Conservation (phyloP, 2,888 invertebrate species). For the Eupithecia pulchellata region DNA sequence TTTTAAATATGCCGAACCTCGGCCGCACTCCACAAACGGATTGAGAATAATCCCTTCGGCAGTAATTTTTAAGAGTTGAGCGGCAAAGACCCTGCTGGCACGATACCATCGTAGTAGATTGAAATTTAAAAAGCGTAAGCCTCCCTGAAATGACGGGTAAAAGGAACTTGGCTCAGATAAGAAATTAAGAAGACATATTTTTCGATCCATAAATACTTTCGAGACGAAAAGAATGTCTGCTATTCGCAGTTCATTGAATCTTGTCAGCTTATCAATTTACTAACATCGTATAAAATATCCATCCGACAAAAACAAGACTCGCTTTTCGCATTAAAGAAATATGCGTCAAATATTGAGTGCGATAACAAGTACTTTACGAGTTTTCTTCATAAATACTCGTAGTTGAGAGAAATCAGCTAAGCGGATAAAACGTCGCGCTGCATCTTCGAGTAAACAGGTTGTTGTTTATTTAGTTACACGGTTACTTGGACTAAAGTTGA, state of each 20-base stretch:
- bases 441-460: slow-evolving; percentile 34
- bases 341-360: slow-evolving; percentile 33
- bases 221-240: slow-evolving; percentile 40
- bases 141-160: slow-evolving; percentile 57
- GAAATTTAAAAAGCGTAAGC: slow-evolving; percentile 68
- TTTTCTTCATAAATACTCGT: slow-evolving; percentile 40
- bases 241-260: slow-evolving; percentile 45
- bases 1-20: slow-evolving; percentile 77
- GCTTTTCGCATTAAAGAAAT: slow-evolving; percentile 31
- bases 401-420: slow-evolving; percentile 40
- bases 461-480: slow-evolving; percentile 34
- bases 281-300: slow-evolving; percentile 40
- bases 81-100: slow-evolving; percentile 53
- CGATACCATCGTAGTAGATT: slow-evolving; percentile 69
- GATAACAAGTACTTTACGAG: slow-evolving; percentile 38
- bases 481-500: slow-evolving; percentile 29
- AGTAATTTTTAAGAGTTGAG: slow-evolving; percentile 70
- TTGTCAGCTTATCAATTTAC: slow-evolving; percentile 47
- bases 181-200: slow-evolving; percentile 54
- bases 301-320: slow-evolving; percentile 38
- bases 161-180: slow-evolving; percentile 52
- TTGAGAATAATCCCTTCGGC: slow-evolving; percentile 73
- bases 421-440: slow-evolving; percentile 41
- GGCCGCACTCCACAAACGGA: slow-evolving; percentile 63
- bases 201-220: slow-evolving; percentile 45